Evolutionary conservation across 2,797 vertebrate genomes (phyloP).

Genomic region (Novumbra hubbsi): DNA sequence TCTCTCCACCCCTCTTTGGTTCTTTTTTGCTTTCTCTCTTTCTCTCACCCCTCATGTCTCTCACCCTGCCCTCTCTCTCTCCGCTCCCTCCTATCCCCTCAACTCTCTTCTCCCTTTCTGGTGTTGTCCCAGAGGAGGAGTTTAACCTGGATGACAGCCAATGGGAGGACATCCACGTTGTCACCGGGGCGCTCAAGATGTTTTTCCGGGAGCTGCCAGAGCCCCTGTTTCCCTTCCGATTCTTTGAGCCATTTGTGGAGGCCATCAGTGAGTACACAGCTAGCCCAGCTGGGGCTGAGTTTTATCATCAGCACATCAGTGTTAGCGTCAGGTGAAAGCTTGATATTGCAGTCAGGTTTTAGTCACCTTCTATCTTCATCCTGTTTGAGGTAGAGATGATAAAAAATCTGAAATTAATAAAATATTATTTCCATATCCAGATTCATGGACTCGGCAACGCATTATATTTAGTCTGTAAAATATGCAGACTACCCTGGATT

Average conservation of each 20-base stretch:
- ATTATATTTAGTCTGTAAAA: conserved; percentile 11
- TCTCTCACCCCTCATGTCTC: not conserved
- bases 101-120: conserved; percentile 63
- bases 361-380: no score
- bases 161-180: conserved; percentile 97
- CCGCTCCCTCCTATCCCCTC: conserved; percentile 11
- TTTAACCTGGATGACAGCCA: conserved; percentile 96
- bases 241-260: conserved; percentile 90
- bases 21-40: not conserved
- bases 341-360: not conserved
- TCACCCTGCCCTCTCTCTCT: conserved; percentile 17
- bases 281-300: conserved; percentile 4
- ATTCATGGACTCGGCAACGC: not conserved
- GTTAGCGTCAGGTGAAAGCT: not conserved
- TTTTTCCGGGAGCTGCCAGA: conserved; percentile 97
- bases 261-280: conserved; percentile 87
- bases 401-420: not conserved
- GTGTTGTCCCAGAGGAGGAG: conserved; percentile 92
- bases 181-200: conserved; percentile 98
- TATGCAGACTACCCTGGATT: conserved; percentile 13
- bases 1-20: conserved; percentile 44
- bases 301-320: not conserved
- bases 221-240: conserved; percentile 91
- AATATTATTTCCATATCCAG: not conserved
- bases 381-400: not conserved